Percentiles rank a stretch among this genome's conserved stretches.
Evolutionary conservation across 2,113 vertebrate species (phyloP).

Genomic region (Canis aureus): DNA sequence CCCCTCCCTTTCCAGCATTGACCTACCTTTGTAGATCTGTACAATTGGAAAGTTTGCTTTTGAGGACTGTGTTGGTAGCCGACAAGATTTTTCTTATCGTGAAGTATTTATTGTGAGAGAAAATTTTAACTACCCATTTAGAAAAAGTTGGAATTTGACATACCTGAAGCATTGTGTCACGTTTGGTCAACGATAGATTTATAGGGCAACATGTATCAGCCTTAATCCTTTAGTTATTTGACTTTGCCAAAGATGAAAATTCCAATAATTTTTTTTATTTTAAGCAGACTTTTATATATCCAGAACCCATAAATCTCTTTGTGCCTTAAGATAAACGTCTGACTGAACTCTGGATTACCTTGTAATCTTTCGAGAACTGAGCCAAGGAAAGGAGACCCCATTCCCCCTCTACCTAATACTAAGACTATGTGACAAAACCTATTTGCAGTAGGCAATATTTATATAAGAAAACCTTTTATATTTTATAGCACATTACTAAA

Average conservation of each 20-base stretch:
- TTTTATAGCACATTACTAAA: background rate
- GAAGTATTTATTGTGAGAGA: constrained; percentile 64
- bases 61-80: constrained; percentile 43
- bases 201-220: constrained; percentile 71
- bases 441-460: background rate
- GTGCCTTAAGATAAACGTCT: constrained; percentile 80
- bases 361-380: constrained; percentile 68
- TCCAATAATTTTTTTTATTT: constrained; percentile 74
- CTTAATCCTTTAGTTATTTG: constrained; percentile 78
- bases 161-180: constrained; percentile 67
- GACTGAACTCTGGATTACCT: constrained; percentile 77
- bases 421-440: background rate
- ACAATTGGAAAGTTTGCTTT: constrained; percentile 50
- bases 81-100: constrained; percentile 63
- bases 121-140: constrained; percentile 69
- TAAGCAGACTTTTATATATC: constrained; percentile 71
- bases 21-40: constrained; percentile 24
- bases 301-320: constrained; percentile 74
- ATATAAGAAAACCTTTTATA: background rate
- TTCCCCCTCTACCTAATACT: background rate
- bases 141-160: constrained; percentile 69
- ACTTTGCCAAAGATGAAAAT: constrained; percentile 74
- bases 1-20: background rate
- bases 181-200: constrained; percentile 78
- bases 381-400: constrained; percentile 34